Evolutionary conservation across 2,888 invertebrate species (phyloP).

Genomic region (Sinodicranocentrus sp.): DNA sequence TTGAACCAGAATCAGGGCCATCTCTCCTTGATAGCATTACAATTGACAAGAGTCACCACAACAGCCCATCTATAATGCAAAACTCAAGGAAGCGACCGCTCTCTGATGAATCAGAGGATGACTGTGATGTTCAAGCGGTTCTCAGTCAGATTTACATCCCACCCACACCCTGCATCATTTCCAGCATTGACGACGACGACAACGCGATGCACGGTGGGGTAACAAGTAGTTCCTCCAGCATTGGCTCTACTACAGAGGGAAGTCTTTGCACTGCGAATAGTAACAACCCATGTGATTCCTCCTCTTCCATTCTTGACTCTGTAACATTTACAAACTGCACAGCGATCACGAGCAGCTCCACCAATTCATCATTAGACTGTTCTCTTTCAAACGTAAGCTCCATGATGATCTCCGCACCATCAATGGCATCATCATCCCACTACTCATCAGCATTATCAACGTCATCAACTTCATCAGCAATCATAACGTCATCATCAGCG

Average conservation of each 20-base stretch:
- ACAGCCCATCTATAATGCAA: slow-evolving; percentile 54
- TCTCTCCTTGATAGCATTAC: slow-evolving; percentile 66
- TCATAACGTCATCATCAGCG: slow-evolving; percentile 27
- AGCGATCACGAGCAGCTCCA: background rate
- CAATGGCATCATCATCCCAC: slow-evolving; percentile 15
- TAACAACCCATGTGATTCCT: slow-evolving; percentile 55
- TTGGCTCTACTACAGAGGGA: background rate
- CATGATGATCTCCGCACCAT: slow-evolving; percentile 58
- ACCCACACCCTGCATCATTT: slow-evolving; percentile 84
- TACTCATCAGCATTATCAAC: slow-evolving; percentile 13
- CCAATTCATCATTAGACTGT: slow-evolving; percentile 45
- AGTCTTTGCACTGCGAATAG: too few relatives aligned
- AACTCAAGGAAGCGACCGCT: slow-evolving; percentile 66
- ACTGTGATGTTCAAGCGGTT: slow-evolving; percentile 85
- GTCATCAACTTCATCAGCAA: slow-evolving; percentile 16
- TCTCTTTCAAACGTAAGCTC: slow-evolving; percentile 55
- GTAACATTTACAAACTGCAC: slow-evolving; percentile 54
- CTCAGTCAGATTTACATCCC: slow-evolving; percentile 86
- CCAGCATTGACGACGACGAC: slow-evolving; percentile 77
- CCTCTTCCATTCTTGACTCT: slow-evolving; percentile 53
- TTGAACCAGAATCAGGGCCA: slow-evolving; percentile 50
- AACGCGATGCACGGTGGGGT: slow-evolving; percentile 51
- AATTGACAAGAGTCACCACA: slow-evolving; percentile 65
- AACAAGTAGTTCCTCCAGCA: slow-evolving; percentile 26
- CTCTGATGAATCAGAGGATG: slow-evolving; percentile 82